These are phyloP conservation scores for Meiosimyza platycephala DNA, from an alignment of 2,888 invertebrate genomes.

Conservation along the genomic window DNA sequence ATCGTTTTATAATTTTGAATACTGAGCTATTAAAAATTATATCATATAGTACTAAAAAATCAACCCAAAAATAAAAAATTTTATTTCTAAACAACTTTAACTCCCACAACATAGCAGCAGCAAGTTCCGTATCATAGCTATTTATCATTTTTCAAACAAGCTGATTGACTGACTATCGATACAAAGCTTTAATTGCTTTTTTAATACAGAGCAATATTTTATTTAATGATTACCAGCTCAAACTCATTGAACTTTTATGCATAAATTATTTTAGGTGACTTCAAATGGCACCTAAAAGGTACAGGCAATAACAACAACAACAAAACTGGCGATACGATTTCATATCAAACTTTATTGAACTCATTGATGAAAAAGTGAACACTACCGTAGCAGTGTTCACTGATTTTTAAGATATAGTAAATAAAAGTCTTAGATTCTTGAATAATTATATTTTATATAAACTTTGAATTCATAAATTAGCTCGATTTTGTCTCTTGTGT, in stretches of 20 bases:
- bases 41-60: too few species aligned
- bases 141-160: too few species aligned
- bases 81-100: slow-evolving; percentile 10
- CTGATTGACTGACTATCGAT: too few species aligned
- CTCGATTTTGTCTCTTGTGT: background rate
- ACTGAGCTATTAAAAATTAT: too few species aligned
- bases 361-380: background rate
- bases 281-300: background rate
- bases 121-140: background rate
- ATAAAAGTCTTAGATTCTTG: slow-evolving; percentile 7
- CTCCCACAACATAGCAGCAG: background rate
- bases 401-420: background rate
- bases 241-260: slow-evolving; percentile 20
- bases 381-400: background rate
- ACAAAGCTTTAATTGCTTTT: too few species aligned
- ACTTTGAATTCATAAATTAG: slow-evolving; percentile 29
- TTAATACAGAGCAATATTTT: background rate
- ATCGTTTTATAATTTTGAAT: too few species aligned
- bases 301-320: background rate
- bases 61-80: too few species aligned
- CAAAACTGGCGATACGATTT: too few species aligned
- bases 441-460: slow-evolving; percentile 30
- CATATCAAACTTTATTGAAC: slow-evolving; percentile 12
- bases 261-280: slow-evolving; percentile 6
- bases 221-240: slow-evolving; percentile 19